phyloP scores from a whole-genome alignment of 1,140 invertebrate genomes.

The Laodelphax striatellus region DNA sequence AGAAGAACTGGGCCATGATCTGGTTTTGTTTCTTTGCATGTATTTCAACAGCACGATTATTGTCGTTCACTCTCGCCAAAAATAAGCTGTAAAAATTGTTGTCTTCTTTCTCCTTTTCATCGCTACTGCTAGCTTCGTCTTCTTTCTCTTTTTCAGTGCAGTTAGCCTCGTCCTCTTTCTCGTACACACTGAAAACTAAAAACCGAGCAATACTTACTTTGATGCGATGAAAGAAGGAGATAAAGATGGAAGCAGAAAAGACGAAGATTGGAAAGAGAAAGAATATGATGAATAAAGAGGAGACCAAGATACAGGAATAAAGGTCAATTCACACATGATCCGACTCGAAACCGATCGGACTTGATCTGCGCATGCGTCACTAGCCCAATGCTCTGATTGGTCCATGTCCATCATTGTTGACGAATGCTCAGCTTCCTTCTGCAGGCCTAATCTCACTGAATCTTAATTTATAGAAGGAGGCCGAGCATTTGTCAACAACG shows the following conservation, averaged over 20 bases:
- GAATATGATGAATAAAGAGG: no score
- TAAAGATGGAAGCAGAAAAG: conserved; percentile 10
- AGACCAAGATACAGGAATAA: no score
- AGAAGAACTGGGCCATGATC: conserved; percentile 66
- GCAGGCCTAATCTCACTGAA: no score
- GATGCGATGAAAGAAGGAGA: no score
- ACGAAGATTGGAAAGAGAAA: conserved; percentile 12
- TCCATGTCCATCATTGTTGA: no score
- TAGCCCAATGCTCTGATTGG: no score
- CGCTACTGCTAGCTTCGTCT: neutral
- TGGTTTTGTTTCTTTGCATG: conserved; percentile 45
- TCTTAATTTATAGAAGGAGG: no score
- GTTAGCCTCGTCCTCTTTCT: neutral
- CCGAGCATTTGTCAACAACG: no score
- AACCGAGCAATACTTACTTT: neutral
- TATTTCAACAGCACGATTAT: conserved; percentile 36
- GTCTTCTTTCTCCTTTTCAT: conserved; percentile 27
- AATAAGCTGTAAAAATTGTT: conserved; percentile 40
- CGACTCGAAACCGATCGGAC: no score
- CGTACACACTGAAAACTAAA: conserved; percentile 15
- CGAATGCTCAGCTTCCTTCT: no score
- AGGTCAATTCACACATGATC: no score
- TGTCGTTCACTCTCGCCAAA: conserved; percentile 38
- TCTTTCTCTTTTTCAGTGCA: neutral
- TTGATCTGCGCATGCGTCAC: no score